These are phyloP conservation scores for Ceratosolen fusciceps DNA, from an alignment of 1,140 invertebrate genomes.

Conservation along the genomic window DNA sequence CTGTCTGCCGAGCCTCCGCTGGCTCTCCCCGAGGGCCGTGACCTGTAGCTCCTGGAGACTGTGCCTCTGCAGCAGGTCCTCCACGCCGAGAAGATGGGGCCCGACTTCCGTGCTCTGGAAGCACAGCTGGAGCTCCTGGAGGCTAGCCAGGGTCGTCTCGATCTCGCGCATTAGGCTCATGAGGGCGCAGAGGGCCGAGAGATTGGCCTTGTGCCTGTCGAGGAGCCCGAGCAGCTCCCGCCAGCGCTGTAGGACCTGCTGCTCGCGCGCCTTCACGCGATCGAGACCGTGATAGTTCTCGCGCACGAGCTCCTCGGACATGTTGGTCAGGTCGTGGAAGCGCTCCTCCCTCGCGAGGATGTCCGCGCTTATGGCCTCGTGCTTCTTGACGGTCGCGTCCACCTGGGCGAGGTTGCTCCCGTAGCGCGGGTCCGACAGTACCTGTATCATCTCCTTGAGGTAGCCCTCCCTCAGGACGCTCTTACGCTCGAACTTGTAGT, in stretches of 20 bases:
- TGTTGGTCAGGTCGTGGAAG: slow-evolving; percentile 92
- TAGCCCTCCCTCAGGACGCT: slow-evolving; percentile 92
- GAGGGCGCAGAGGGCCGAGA: slow-evolving; percentile 83
- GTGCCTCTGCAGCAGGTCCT: slow-evolving; percentile 94
- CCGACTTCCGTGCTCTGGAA: slow-evolving; percentile 92
- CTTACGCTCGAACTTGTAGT: slow-evolving; percentile 96
- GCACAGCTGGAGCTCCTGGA: slow-evolving; percentile 85
- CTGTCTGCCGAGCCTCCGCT: slow-evolving; percentile 83
- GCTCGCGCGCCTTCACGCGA: slow-evolving; percentile 84
- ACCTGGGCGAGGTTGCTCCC: slow-evolving; percentile 92
- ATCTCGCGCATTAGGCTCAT: slow-evolving; percentile 92
- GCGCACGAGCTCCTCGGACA: slow-evolving; percentile 90
- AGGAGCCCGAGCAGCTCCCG: slow-evolving; percentile 86
- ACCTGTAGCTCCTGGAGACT: slow-evolving; percentile 77
- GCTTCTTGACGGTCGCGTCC: slow-evolving; percentile 97
- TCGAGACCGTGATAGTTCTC: slow-evolving; percentile 95
- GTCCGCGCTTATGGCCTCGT: slow-evolving; percentile 98
- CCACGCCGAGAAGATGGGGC: slow-evolving; percentile 91
- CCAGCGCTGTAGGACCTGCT: slow-evolving; percentile 92
- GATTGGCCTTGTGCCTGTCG: slow-evolving; percentile 86
- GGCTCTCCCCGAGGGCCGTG: slow-evolving; percentile 86
- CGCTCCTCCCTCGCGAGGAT: slow-evolving; percentile 95
- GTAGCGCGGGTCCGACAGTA: slow-evolving; percentile 92
- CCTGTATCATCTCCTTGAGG: slow-evolving; percentile 98
- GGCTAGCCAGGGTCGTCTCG: slow-evolving; percentile 88